Percentiles rank a stretch among this genome's conserved stretches.
Conservation (phyloP, 1,140 invertebrate species). For the Penaeus indicus region DNA sequence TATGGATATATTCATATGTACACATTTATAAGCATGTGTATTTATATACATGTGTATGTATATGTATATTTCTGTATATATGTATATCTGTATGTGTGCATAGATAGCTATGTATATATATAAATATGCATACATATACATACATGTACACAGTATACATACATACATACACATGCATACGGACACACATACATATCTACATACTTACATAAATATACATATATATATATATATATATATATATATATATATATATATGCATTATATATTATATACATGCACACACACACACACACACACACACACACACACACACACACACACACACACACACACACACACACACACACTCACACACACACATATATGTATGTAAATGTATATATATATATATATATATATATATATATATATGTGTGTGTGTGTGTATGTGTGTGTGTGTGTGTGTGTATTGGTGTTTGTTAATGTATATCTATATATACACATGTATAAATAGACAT, state of each 20-base stretch:
- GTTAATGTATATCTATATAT: too few relatives aligned
- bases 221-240: conserved; percentile 15
- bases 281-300: not conserved
- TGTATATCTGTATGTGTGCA: not conserved
- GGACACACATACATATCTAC: not conserved
- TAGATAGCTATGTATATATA: not conserved
- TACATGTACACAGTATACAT: not conserved
- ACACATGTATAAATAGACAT: too few relatives aligned
- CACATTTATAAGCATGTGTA: too few relatives aligned
- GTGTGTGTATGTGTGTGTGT: too few relatives aligned
- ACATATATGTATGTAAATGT: not conserved
- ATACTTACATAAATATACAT: not conserved
- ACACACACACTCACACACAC: not conserved
- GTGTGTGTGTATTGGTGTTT: too few relatives aligned
- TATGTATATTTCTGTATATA: not conserved
- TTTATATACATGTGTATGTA: too few relatives aligned
- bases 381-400: not conserved
- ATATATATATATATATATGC: conserved; percentile 32
- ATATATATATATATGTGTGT: not conserved
- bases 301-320: conserved; percentile 32
- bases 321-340: not conserved
- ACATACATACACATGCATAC: not conserved
- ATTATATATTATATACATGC: too few relatives aligned
- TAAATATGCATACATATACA: too few relatives aligned
- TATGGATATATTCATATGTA: not conserved